phyloP scores from a whole-genome alignment of 2,113 vertebrate species.

The Urocolius indicus region DNA sequence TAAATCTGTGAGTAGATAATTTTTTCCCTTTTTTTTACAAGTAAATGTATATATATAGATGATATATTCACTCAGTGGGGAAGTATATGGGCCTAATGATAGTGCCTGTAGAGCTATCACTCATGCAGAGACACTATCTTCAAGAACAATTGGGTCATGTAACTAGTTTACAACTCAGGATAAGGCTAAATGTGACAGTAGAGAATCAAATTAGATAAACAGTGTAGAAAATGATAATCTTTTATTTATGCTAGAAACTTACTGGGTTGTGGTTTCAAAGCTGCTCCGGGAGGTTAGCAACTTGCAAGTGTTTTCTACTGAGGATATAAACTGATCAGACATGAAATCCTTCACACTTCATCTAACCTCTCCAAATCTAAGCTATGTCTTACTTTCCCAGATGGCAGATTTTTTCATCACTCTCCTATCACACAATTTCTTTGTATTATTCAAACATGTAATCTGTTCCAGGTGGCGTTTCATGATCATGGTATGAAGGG shows the following conservation, averaged over 20 bases:
- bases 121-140: background rate
- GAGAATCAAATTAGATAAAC: background rate
- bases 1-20: conserved; percentile 46
- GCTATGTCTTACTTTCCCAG: background rate
- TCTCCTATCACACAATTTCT: background rate
- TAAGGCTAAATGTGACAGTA: background rate
- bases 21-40: background rate
- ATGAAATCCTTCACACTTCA: background rate
- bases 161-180: background rate
- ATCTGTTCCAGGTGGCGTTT: background rate
- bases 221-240: background rate
- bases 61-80: background rate
- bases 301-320: background rate
- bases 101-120: background rate
- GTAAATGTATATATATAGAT: background rate
- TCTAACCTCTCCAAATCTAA: background rate
- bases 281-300: background rate
- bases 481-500: background rate
- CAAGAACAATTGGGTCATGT: background rate
- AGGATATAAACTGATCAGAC: background rate
- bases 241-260: background rate
- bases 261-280: background rate
- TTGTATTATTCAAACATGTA: background rate
- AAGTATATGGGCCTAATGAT: background rate
- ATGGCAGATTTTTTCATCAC: background rate